Conservation (phyloP, 1,140 invertebrate genomes). For the Drosophila arizonae region DNA sequence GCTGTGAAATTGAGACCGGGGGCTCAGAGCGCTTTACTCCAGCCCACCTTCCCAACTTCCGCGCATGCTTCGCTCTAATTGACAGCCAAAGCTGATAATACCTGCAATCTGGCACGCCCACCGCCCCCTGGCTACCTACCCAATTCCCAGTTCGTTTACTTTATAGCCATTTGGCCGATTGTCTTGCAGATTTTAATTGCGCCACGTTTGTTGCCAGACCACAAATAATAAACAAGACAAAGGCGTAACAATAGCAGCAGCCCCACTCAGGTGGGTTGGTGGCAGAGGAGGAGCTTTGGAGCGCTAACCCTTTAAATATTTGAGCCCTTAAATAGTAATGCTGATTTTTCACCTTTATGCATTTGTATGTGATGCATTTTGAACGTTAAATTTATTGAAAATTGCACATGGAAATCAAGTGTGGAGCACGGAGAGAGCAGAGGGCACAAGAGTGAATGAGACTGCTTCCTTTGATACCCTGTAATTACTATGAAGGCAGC, state of each 20-base stretch:
- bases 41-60: background rate
- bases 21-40: slow-evolving; percentile 35
- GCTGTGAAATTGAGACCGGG: slow-evolving; percentile 33
- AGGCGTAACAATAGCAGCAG: slow-evolving; percentile 56
- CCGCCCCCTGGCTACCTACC: background rate
- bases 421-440: background rate
- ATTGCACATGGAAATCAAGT: slow-evolving; percentile 42
- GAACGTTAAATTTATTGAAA: slow-evolving; percentile 63
- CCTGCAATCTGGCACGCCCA: background rate
- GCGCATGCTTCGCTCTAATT: slow-evolving; percentile 26
- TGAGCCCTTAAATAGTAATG: slow-evolving; percentile 78
- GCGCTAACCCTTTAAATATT: slow-evolving; percentile 29
- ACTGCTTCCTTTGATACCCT: slow-evolving; percentile 14
- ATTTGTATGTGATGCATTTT: slow-evolving; percentile 41
- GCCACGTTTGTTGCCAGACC: slow-evolving; percentile 61
- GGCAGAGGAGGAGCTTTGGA: background rate
- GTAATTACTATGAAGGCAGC: background rate
- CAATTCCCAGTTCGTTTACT: background rate
- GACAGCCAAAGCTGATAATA: slow-evolving; percentile 43
- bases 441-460: background rate
- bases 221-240: slow-evolving; percentile 79
- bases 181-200: slow-evolving; percentile 79
- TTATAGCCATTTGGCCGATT: slow-evolving; percentile 53
- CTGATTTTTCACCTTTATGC: slow-evolving; percentile 44
- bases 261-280: background rate